phyloP scores from a whole-genome alignment of 2,797 vertebrate genomes.

The Pseudochirops cupreus region DNA sequence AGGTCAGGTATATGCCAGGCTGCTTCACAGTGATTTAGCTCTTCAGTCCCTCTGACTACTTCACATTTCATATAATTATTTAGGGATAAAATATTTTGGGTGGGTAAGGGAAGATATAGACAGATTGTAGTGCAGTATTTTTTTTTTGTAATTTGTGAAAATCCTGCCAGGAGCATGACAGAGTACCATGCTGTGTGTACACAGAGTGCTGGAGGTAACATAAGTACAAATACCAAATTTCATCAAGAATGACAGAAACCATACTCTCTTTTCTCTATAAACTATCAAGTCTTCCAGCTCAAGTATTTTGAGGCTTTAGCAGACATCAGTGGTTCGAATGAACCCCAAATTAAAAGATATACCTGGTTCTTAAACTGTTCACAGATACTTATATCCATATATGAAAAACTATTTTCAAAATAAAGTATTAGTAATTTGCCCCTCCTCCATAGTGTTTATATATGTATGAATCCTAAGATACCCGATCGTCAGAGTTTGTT shows the following conservation, averaged over 20 bases:
- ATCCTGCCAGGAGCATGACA: not conserved
- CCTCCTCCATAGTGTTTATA: not conserved
- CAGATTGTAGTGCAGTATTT: not conserved
- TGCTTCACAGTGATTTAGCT: conserved; percentile 50
- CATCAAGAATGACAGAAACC: not conserved
- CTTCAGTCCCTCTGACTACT: not conserved
- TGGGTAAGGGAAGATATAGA: not conserved
- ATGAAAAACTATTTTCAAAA: conserved; percentile 49
- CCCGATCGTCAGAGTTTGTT: not conserved
- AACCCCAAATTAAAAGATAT: conserved; percentile 9
- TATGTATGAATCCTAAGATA: not conserved
- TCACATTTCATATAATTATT: not conserved
- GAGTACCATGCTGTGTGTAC: not conserved
- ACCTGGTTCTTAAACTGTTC: conserved; percentile 26
- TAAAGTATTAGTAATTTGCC: not conserved
- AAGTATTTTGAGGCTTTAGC: conserved; percentile 34
- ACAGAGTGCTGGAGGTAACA: not conserved
- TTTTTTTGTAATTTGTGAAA: not conserved
- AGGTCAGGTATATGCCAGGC: conserved; percentile 33
- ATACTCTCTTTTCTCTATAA: conserved; percentile 15
- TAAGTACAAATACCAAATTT: not conserved
- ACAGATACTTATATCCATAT: conserved; percentile 33
- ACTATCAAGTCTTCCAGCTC: conserved; percentile 20
- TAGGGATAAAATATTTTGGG: conserved; percentile 11
- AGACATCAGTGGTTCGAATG: conserved; percentile 29